Base-by-base conservation (phyloP, 2,797 vertebrate species). In the Erithacus rubecula region DNA sequence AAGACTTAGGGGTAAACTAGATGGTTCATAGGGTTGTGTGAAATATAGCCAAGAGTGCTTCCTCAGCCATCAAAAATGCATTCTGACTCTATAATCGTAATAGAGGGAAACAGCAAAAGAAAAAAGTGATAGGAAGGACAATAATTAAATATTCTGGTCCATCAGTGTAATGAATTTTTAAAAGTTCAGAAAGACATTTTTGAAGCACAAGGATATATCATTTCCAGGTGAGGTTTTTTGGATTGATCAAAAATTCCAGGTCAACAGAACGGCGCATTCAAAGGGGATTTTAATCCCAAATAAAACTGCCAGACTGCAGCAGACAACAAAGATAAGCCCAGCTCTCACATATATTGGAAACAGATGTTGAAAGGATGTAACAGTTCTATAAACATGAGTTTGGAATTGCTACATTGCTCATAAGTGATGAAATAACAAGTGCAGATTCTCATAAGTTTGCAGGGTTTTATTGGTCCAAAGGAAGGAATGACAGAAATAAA, bases 341-440 rank as follows among this genome's bases (percentile, higher is more conserved):
- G 39, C 83, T 90, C 90, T 91, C 65, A 36, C n/a, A n/a, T 34
- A 26, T 65, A 91, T 86, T 91, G 62, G 83, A 76, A 95, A 62
- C 80, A 81, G 80, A 94, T 83, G 52, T 88, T 83, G 47, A 59
- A 88, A 36, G 83, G 63, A 60, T 65, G 51, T 69, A 88, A 63
- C 12, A 58, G 44, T 79, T 91, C 90, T 76, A 76, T 86, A 79
- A 89, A 75, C 49, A 60, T 63, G 37, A 91, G 44, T 85, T 87
- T 92, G 75, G 53, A 90, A 91, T 91, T 74, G 55, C 60, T 83
- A 22, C 44, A 23, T 83, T 94, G 65, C 89, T 90, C 59, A 15
- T 20, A 55, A 91, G 65, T 75, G 79, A 68, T 75, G 72, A 94
- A 94, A 85, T 83, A 63, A 58, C 69, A 83, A 95, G 37, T 65